Percentiles rank a stretch among this genome's conserved stretches.
phyloP scores from a whole-genome alignment of 1,140 invertebrate species.

The Drosophila varians region DNA sequence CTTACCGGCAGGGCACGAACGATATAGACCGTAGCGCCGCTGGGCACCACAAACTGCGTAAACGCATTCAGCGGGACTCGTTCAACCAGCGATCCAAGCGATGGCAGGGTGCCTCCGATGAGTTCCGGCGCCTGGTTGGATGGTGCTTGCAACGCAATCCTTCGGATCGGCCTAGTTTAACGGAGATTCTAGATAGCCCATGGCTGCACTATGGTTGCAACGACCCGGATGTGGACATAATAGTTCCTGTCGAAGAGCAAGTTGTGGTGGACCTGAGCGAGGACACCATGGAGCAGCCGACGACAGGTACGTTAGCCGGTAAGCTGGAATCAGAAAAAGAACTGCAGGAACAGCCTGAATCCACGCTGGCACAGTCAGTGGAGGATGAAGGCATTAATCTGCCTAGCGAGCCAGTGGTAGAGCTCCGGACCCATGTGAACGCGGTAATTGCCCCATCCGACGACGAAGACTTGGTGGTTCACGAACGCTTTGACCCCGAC shows the following conservation, averaged over 20 bases:
- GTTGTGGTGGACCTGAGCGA: constrained; percentile 61
- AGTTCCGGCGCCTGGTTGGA: constrained; percentile 90
- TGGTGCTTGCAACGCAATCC: constrained; percentile 92
- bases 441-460: background rate
- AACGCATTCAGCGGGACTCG: constrained; percentile 49
- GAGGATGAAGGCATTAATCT: constrained; percentile 13
- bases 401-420: background rate
- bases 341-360: background rate
- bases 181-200: constrained; percentile 86
- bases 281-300: constrained; percentile 45
- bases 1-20: constrained; percentile 85
- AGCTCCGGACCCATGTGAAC: background rate
- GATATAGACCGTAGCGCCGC: constrained; percentile 40
- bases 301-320: constrained; percentile 1
- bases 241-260: constrained; percentile 28
- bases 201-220: constrained; percentile 85
- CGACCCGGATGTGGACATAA: constrained; percentile 47
- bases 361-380: background rate
- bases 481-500: constrained; percentile 23
- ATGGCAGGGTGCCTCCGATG: constrained; percentile 89
- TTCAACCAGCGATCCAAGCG: constrained; percentile 82
- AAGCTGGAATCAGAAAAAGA: background rate
- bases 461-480: constrained; percentile 19
- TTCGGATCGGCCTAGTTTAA: constrained; percentile 88
- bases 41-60: constrained; percentile 47